Percentiles rank a stretch among this genome's conserved stretches.
Evolutionary conservation across 2,113 vertebrate species (phyloP).

Genomic region (Crotalus tigris): DNA sequence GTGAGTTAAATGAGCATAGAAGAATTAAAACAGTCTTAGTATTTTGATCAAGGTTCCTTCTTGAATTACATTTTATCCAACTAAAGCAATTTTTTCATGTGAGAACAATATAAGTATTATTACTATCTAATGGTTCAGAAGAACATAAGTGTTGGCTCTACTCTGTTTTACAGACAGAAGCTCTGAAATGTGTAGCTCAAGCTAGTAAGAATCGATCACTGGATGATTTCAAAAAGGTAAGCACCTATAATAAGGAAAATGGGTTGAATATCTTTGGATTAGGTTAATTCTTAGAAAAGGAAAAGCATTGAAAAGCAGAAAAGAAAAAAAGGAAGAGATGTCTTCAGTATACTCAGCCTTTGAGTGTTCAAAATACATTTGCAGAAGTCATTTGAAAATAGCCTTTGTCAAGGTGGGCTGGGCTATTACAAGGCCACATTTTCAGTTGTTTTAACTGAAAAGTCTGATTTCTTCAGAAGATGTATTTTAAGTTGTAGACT

Average conservation of each 20-base stretch:
- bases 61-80: constrained; percentile 3
- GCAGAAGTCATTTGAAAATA: background rate
- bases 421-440: background rate
- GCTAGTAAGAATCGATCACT: constrained; percentile 98
- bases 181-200: constrained; percentile 93
- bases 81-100: background rate
- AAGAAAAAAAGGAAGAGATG: background rate
- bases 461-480: background rate
- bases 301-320: background rate
- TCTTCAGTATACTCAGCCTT: background rate
- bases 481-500: background rate
- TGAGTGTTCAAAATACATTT: background rate
- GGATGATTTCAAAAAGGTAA: constrained; percentile 98
- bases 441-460: background rate
- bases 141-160: background rate
- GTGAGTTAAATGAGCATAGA: background rate
- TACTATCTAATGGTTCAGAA: background rate
- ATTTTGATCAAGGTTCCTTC: background rate
- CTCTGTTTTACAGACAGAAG: constrained; percentile 83
- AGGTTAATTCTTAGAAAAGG: background rate
- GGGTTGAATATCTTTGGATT: background rate
- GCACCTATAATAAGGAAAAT: background rate
- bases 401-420: no score
- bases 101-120: background rate
- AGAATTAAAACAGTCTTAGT: background rate